Conservation (phyloP, 2,797 vertebrate species). For the Nothura maculosa region DNA sequence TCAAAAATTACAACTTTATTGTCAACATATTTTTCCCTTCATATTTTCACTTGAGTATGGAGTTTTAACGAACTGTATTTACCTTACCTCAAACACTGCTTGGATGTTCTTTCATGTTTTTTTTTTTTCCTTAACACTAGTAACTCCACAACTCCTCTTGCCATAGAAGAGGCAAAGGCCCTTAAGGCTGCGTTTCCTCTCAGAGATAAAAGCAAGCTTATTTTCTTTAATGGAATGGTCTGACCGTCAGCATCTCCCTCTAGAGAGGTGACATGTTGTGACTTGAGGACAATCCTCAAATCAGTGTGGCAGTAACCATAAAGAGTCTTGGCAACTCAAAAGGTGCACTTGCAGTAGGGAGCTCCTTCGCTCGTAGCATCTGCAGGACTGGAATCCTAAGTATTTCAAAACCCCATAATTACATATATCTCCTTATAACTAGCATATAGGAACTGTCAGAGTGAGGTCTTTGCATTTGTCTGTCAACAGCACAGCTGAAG, state of each 20-base stretch:
- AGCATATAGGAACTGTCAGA: background rate
- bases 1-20: background rate
- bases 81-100: background rate
- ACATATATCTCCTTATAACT: conserved; percentile 1
- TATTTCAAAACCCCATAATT: background rate
- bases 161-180: background rate
- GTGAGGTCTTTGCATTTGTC: background rate
- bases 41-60: background rate
- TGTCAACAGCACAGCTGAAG: background rate
- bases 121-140: background rate
- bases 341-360: background rate
- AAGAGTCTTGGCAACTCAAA: conserved; percentile 8
- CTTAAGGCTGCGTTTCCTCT: background rate
- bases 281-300: conserved; percentile 13
- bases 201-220: background rate
- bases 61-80: background rate
- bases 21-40: accelerated
- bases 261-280: background rate
- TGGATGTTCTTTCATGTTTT: background rate
- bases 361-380: background rate
- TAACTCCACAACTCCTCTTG: background rate
- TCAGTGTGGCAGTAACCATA: background rate
- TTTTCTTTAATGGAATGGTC: background rate
- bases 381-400: background rate
- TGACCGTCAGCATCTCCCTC: background rate